Base-by-base conservation (phyloP, 2,888 invertebrate species). In the Luperina nickerlii region DNA sequence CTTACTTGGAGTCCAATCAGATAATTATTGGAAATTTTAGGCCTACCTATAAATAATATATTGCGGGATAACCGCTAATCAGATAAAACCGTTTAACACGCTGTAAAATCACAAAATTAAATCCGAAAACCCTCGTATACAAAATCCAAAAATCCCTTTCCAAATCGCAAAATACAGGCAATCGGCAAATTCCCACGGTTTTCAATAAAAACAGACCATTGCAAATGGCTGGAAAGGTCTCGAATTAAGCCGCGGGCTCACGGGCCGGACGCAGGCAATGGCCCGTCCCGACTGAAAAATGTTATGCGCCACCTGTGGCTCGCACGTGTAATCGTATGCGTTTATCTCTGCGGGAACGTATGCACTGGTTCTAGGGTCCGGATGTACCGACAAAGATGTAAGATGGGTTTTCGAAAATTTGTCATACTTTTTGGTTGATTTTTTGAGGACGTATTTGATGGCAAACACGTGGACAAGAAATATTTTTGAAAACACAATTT, bases 261-360 rank as follows among this genome's bases (percentile, higher is more conserved):
- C 83, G 87, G 86, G 81, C 86, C 90, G 87, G 87, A 86, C 91
- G 91, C 89, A 74, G 87, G 90, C 92, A 91, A 91, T 92, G 93
- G 93, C 91, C 94, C 93, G 93, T 90, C 91, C 92, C 92, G 91
- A 90, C 92, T 95, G 96, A 97, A 97, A 97, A 97, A 97, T 97
- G 96, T 96, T 95, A 96, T 96, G 90, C 95, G 94, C 97, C 97
- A 97, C 97, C 97, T 97, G 97, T 97, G 94, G 97, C 94, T 91
- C 94, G 91, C 88, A 91, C 91, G 91, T 92, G 95, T 96, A 95
- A 96, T 96, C 96, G 96, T 96, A 96, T 97, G 97, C 96, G 95
- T 95, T 96, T 96, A 96, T 96, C 96, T 95, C 92, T 93, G 91
- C 91, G 93, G 92, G 92, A 91, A 91, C 92, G 93, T 93, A 94